phyloP scores from a whole-genome alignment of 2,888 invertebrate species.

The Cryptus armator region DNA sequence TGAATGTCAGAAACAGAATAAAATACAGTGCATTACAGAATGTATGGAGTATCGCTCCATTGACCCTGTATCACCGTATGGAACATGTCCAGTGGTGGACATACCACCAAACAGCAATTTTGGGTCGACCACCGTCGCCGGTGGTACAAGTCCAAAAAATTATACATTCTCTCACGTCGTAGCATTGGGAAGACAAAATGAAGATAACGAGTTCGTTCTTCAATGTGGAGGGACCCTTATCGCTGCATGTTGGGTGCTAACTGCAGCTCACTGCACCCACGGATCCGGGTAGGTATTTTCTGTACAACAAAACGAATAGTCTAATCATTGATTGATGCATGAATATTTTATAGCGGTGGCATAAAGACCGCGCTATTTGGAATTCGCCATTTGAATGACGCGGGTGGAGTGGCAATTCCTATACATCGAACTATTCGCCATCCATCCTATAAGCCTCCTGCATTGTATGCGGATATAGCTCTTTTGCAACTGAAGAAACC shows the following conservation, averaged over 20 bases:
- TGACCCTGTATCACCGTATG: no score
- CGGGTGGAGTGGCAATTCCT: conserved; percentile 30
- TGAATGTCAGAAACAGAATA: no score
- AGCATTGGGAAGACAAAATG: no score
- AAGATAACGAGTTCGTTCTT: background rate
- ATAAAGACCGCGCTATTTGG: conserved; percentile 60
- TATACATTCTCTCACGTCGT: no score
- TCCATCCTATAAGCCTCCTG: conserved; percentile 65
- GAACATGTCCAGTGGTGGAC: no score
- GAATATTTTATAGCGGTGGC: conserved; percentile 30
- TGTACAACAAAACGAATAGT: background rate
- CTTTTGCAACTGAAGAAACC: conserved; percentile 86
- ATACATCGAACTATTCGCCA: conserved; percentile 58
- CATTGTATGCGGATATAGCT: conserved; percentile 89
- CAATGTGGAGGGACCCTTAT: conserved; percentile 68
- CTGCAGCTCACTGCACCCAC: conserved; percentile 70
- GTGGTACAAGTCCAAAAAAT: no score
- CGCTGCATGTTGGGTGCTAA: conserved; percentile 67
- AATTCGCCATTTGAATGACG: conserved; percentile 45
- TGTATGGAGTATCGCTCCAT: no score
- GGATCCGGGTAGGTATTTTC: conserved; percentile 55
- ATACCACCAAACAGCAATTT: no score
- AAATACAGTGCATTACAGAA: no score
- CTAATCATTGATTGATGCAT: background rate
- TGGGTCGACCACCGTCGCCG: no score